Base-by-base conservation (phyloP, 2,797 vertebrate species). In the Esox masquinongy region DNA sequence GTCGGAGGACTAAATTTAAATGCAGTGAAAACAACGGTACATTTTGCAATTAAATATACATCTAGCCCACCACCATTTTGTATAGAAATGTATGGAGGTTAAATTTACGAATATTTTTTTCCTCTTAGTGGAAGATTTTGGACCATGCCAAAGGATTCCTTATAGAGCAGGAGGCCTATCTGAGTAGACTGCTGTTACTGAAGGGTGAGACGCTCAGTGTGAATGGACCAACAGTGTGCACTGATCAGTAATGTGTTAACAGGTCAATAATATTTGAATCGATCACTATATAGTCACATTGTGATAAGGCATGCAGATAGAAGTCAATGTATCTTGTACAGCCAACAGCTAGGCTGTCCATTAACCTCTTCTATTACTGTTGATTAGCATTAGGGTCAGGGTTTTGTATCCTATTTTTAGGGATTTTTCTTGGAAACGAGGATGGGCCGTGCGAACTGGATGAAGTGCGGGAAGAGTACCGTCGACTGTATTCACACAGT, bases 111-210 rank as follows among this genome's bases (percentile, higher is more conserved):
- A 31, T 31, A 51, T 53, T 24, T 47, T 16, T 22, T 76, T 19
- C 71, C 9, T 39, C 9, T 85, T 88, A 96, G 95, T 93, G 93
- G 90, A 94, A 95, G 88, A 90, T 96, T 82, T 86, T 96, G 82
- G 90, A 82, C 79, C 93, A 91, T 72, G 88, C 94, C 64, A 94
- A 93, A 90, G 89, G 75, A 75, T 89, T 90, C 75, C 93, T 96
- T 68, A 87, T 87, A 80, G 91, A 94, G 75, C 88, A 95, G 88
- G 95, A 96, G 80, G 80, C 87, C 82, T 90, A 87, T 63, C 83
- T 96, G 87, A 89, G 88, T 74, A 89, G 82, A 75, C 84, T 95
- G 83, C 90, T 95, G 85, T 92, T 91, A 80, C 87, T 94, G 87
- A 95, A 94, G 93, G 94, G 95, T 95, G 92, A 74, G 75, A n/a